These are phyloP conservation scores for Astreopora myriophthalma DNA, from an alignment of 64 coral and sea anemone species.

Conservation along the genomic window DNA sequence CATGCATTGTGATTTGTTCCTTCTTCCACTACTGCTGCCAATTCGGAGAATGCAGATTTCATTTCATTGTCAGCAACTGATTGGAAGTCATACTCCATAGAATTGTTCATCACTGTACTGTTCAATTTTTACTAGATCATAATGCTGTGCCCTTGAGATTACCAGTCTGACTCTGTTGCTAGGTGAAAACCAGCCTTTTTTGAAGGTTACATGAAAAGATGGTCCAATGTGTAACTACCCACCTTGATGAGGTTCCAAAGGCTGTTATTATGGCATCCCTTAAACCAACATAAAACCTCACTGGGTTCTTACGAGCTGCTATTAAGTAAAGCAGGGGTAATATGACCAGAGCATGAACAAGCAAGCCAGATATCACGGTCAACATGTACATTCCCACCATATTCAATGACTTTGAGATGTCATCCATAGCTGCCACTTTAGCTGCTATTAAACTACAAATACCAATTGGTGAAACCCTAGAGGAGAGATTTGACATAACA, in stretches of 20 bases:
- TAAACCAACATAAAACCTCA: constrained; percentile 66
- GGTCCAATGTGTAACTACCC: background rate
- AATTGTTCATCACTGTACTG: too few species aligned
- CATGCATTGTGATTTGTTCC: too few species aligned
- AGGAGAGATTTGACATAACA: background rate
- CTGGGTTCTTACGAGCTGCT: constrained; percentile 70
- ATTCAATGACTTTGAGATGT: constrained; percentile 14
- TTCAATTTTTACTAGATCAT: too few species aligned
- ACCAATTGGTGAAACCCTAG: constrained; percentile 77
- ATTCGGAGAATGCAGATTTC: too few species aligned
- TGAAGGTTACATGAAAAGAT: too few species aligned
- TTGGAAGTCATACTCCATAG: too few species aligned
- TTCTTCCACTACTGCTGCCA: too few species aligned
- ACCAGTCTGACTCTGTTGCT: too few species aligned
- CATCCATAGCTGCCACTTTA: constrained; percentile 73
- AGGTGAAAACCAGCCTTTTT: too few species aligned
- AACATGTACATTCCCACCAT: constrained; percentile 67
- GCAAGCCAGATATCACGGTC: constrained; percentile 69
- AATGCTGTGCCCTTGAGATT: too few species aligned
- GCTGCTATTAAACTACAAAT: constrained; percentile 82
- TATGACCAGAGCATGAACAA: constrained; percentile 58
- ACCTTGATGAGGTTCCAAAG: constrained; percentile 80
- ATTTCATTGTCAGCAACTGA: too few species aligned
- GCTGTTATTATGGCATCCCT: constrained; percentile 78
- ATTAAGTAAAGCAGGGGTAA: constrained; percentile 70